Conservation (phyloP, 2,113 vertebrate genomes). For the Myanophis thanlyinensis region DNA sequence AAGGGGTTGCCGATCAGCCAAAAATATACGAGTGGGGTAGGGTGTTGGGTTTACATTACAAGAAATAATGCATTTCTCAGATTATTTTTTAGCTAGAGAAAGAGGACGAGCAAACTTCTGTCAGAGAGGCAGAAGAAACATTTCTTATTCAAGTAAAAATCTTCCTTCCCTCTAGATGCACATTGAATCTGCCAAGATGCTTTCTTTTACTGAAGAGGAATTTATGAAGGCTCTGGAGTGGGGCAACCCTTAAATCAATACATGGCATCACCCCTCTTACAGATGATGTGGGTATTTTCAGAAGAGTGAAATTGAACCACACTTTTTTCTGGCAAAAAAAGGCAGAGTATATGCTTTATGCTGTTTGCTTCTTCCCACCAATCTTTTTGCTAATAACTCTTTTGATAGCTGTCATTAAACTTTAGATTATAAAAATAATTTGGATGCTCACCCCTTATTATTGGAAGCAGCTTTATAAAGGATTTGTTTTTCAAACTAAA, state of each 20-base stretch:
- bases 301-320: neutral
- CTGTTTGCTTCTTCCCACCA: neutral
- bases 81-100: neutral
- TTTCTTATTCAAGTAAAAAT: neutral
- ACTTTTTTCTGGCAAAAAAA: neutral
- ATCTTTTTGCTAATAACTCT: neutral
- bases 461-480: neutral
- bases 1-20: neutral
- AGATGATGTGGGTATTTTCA: neutral
- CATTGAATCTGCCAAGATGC: slow-evolving; percentile 92
- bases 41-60: neutral
- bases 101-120: neutral
- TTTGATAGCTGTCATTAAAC: neutral
- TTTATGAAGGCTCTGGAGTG: slow-evolving; percentile 94
- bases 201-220: slow-evolving; percentile 95
- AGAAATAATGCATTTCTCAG: neutral
- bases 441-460: neutral
- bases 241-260: slow-evolving; percentile 69
- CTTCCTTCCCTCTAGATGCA: slow-evolving; percentile 81
- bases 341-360: neutral
- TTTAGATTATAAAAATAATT: neutral
- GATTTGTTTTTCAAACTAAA: neutral
- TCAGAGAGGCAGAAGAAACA: neutral
- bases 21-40: neutral
- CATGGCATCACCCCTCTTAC: neutral